Evolutionary conservation across 1,140 invertebrate species (phyloP).

Genomic region (Drosophila biarmipes): DNA sequence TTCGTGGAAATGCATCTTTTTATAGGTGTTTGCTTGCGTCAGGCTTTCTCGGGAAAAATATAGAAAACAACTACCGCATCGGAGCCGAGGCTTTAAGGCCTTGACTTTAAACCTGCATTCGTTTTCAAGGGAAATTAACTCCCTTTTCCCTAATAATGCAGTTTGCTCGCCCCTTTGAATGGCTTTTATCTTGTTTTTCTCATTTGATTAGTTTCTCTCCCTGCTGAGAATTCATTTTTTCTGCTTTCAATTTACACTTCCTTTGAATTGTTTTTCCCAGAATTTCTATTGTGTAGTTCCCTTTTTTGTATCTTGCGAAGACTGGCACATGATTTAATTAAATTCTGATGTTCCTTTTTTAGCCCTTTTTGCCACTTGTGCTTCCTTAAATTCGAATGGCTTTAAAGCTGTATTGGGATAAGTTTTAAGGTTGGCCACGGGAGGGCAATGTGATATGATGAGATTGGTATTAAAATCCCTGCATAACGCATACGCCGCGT

Average conservation of each 20-base stretch:
- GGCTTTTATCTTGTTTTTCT: not conserved
- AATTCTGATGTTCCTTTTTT: not conserved
- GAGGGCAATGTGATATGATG: not conserved
- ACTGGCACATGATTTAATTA: no score
- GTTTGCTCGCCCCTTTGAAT: not conserved
- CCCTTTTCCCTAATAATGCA: no score
- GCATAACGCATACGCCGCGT: conserved; percentile 45
- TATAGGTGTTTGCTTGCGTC: not conserved
- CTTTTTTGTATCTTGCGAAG: no score
- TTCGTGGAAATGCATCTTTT: not conserved
- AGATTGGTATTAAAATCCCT: conserved; percentile 8
- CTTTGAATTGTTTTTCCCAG: conserved; percentile 7
- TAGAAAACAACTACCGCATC: not conserved
- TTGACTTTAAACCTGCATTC: not conserved
- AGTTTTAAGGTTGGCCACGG: not conserved
- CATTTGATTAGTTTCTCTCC: not conserved
- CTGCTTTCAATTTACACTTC: conserved; percentile 2
- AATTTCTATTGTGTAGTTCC: not conserved
- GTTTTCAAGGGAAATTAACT: not conserved
- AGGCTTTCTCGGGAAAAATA: not conserved
- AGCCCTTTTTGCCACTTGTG: no score
- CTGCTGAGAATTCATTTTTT: not conserved
- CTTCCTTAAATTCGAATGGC: not conserved
- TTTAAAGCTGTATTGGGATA: not conserved
- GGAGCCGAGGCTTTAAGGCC: no score